These are phyloP conservation scores for Cosmopolites sordidus DNA, from an alignment of 2,888 invertebrate species.

Conservation along the genomic window DNA sequence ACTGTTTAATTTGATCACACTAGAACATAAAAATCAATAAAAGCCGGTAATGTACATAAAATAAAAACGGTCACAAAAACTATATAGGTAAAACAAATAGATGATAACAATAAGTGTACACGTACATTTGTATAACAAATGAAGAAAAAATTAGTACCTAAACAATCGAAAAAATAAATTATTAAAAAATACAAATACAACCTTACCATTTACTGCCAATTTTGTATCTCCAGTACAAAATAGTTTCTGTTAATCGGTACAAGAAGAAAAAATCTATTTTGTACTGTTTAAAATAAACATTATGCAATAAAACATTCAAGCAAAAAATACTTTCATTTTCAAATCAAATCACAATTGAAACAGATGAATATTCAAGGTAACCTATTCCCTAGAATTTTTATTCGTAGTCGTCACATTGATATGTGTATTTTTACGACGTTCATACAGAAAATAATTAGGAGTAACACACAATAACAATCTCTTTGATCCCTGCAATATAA, in stretches of 20 bases:
- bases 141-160: conserved; percentile 3
- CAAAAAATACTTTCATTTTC: not conserved
- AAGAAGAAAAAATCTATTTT: not conserved
- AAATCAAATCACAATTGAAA: conserved; percentile 5
- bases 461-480: too few species aligned
- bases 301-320: not conserved
- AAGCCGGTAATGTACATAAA: conserved; percentile 8
- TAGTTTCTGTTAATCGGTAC: not conserved
- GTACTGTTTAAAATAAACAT: not conserved
- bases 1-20: conserved; percentile 12
- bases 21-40: conserved; percentile 22
- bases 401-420: conserved; percentile 4
- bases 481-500: too few species aligned
- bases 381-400: conserved; percentile 2
- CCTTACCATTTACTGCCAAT: not conserved
- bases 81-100: conserved; percentile 8
- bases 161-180: conserved; percentile 14
- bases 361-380: conserved; percentile 2
- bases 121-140: conserved; percentile 19
- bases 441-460: not conserved
- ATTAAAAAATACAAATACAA: conserved; percentile 16
- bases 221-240: not conserved
- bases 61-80: conserved; percentile 12
- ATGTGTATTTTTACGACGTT: conserved; percentile 8
- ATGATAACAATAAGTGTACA: conserved; percentile 1